Percentiles rank a stretch among this genome's conserved stretches.
These are phyloP conservation scores for Hyperoodon ampullatus DNA, from an alignment of 2,113 vertebrate species.

Conservation along the genomic window DNA sequence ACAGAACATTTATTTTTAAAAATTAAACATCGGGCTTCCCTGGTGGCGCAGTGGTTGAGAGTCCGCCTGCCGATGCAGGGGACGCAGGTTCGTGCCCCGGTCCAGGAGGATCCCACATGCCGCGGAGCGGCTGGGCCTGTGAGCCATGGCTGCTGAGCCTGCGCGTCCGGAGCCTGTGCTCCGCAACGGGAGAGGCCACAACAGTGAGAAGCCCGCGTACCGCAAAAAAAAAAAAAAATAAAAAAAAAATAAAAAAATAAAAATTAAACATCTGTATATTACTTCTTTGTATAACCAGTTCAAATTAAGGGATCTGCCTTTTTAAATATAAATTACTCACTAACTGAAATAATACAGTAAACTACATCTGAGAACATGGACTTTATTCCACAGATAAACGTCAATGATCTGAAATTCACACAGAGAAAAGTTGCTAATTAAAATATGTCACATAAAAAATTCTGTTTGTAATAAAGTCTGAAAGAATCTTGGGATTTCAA, in stretches of 20 bases:
- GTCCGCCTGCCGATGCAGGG: too few relatives aligned
- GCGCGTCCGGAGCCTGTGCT: too few relatives aligned
- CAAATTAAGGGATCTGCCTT: conserved; percentile 40
- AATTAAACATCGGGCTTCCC: conserved; percentile 33
- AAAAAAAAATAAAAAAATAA: too few relatives aligned
- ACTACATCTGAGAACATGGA: neutral
- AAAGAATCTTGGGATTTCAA: neutral
- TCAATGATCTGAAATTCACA: conserved; percentile 46
- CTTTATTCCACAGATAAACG: neutral
- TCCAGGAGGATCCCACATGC: too few relatives aligned
- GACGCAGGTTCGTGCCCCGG: too few relatives aligned
- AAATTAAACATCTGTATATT: neutral
- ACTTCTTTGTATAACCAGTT: conserved; percentile 19
- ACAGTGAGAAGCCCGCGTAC: too few relatives aligned
- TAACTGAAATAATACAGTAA: neutral
- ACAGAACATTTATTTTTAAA: neutral
- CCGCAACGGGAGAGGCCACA: too few relatives aligned
- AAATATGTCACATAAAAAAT: conserved; percentile 16
- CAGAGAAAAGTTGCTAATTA: neutral
- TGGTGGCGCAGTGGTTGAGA: too few relatives aligned
- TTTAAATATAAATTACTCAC: conserved; percentile 23
- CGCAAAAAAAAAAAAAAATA: too few relatives aligned
- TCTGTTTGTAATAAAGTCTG: neutral
- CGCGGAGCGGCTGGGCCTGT: too few relatives aligned
- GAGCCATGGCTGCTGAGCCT: too few relatives aligned